Evolutionary conservation across 2,888 invertebrate species (phyloP).

Genomic region (Eilema griseolum): DNA sequence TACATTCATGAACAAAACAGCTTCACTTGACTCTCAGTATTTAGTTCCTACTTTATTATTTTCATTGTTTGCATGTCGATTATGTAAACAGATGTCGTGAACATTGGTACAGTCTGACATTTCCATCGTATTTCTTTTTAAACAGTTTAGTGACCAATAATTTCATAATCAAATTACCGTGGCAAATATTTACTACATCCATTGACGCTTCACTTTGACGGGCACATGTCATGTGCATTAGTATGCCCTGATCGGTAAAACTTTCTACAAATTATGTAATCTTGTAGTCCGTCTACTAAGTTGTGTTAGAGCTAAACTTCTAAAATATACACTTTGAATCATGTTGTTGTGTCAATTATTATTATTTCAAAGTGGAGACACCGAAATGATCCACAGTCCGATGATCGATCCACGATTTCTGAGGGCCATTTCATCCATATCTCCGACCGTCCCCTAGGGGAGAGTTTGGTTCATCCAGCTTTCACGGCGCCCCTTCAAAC

Average conservation of each 20-base stretch:
- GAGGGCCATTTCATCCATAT: too few relatives aligned
- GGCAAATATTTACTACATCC: neutral
- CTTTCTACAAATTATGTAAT: neutral
- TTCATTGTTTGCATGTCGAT: neutral
- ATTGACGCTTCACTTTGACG: neutral
- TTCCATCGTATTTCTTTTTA: neutral
- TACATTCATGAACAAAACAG: neutral
- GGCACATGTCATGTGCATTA: neutral
- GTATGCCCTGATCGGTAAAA: neutral
- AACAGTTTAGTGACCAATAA: neutral
- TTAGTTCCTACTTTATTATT: neutral
- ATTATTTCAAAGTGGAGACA: too few relatives aligned
- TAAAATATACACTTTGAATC: too few relatives aligned
- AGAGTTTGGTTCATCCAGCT: too few relatives aligned
- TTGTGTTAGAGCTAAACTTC: neutral
- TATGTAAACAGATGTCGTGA: conserved; percentile 2
- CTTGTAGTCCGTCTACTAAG: neutral
- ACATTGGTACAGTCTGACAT: neutral
- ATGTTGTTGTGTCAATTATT: neutral
- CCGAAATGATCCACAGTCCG: too few relatives aligned
- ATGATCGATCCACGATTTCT: too few relatives aligned
- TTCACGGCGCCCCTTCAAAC: too few relatives aligned
- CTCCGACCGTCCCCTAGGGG: too few relatives aligned
- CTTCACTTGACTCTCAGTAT: neutral
- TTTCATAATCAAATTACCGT: neutral